Evolutionary conservation across 1,140 invertebrate species (phyloP), one percentile per base, ranked within the genome.

Genomic region (Neodiprion virginianus): DNA sequence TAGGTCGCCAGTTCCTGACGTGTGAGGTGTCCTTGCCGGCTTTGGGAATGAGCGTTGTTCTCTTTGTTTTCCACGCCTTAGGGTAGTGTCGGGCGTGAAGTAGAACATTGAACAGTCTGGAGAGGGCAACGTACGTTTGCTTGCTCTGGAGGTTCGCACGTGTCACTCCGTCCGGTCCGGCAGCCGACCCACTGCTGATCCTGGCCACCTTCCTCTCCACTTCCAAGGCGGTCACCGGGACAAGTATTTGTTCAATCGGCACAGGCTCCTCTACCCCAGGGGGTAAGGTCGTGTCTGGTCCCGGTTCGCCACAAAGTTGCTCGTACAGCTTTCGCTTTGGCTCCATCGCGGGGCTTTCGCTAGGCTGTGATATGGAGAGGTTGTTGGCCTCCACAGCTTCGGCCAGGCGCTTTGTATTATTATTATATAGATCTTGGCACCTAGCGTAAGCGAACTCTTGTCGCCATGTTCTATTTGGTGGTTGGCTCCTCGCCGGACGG

Each of bases 41-140:
- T 71, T 80, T 77, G 14, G 77, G 77, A 48, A 82, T 74, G 9
- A 83, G 67, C 0, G 76, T 78, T 1, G 80, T 83, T 12, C 78
- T 61, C 48, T 82, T 79, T 50, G 48, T 61, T 50, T 47, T 77
- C 79, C 79, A 80, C 21, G 49, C 73, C 8, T 48, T 47, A 23
- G 79, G 78, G 23, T 61, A 23, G n/a, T 71, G 47, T 14, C 71
- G 74, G 23, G 48, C n/a, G 4, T 71, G 8, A 1, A 73, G 68
- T 12, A 74, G n/a, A 4, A 67, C 3, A 23, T 47, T 67, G 28
- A 67, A 72, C 9, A 75, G 8, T 12, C 40, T 23, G 67, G 69
- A 67, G n/a, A 69, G 48, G n/a, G 69, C 21, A 9, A 12, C 47
- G n/a, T 9, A 28, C 48, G 17, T 7, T 1, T 11, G 9, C 53